A percentile compares a stretch with the other conserved stretches of the same genome.
Evolutionary conservation across 64 coral and sea anemone genomes (phyloP).

Genomic region (Porites lutea): DNA sequence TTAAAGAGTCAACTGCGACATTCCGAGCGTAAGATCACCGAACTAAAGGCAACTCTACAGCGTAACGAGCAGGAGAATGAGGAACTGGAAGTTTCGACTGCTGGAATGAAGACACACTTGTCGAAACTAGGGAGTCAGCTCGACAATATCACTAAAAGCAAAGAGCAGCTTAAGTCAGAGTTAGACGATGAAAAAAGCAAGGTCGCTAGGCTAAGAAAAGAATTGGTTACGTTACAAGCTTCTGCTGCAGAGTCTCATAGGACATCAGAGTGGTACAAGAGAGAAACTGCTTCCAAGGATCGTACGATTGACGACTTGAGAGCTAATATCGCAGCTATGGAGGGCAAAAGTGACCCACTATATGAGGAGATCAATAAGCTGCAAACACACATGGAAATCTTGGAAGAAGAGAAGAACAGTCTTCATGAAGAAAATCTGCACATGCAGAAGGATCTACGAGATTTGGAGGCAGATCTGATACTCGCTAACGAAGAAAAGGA

Average conservation of each 20-base stretch:
- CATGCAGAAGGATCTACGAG: conserved; percentile 67
- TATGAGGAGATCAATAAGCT: conserved; percentile 91
- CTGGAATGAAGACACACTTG: conserved; percentile 81
- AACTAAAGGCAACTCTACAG: conserved; percentile 71
- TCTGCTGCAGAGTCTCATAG: conserved; percentile 57
- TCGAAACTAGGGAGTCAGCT: conserved; percentile 84
- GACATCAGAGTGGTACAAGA: conserved; percentile 73
- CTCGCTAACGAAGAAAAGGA: conserved; percentile 84
- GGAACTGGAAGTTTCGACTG: conserved; percentile 77
- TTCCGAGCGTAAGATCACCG: conserved; percentile 71
- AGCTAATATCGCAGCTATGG: conserved; percentile 73
- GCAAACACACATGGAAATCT: conserved; percentile 88
- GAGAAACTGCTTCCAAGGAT: conserved; percentile 75
- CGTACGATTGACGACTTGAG: conserved; percentile 75
- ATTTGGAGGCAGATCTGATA: conserved; percentile 73
- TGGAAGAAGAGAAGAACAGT: conserved; percentile 77
- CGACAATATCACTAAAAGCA: conserved; percentile 66
- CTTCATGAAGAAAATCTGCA: conserved; percentile 81
- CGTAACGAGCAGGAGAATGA: conserved; percentile 82
- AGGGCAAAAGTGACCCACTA: conserved; percentile 83
- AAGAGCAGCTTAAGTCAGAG: conserved; percentile 66
- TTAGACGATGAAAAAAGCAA: conserved; percentile 87
- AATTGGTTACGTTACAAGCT: conserved; percentile 61
- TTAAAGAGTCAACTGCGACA: conserved; percentile 76
- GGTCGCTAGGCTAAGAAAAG: conserved; percentile 64